These are phyloP conservation scores for Diorhabda sublineata DNA, from an alignment of 1,140 invertebrate species.

Conservation along the genomic window DNA sequence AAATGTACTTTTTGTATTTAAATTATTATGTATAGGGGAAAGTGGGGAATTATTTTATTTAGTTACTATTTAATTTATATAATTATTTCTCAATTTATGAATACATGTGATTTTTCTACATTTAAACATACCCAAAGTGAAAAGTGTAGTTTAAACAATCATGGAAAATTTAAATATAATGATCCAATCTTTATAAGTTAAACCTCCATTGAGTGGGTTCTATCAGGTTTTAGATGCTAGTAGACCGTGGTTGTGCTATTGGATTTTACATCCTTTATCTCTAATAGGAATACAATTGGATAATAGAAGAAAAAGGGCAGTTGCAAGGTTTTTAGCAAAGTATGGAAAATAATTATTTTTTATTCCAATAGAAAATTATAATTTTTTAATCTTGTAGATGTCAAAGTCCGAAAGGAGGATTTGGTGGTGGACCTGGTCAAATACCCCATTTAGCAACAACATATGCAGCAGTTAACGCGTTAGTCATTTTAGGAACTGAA, in stretches of 20 bases:
- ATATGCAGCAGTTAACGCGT: conserved; percentile 92
- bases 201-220: too few relatives aligned
- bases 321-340: conserved; percentile 64
- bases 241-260: conserved; percentile 92
- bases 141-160: too few relatives aligned
- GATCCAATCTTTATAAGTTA: too few relatives aligned
- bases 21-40: too few relatives aligned
- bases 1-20: too few relatives aligned
- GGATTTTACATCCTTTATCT: conserved; percentile 89
- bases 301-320: conserved; percentile 57
- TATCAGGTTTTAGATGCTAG: conserved; percentile 82
- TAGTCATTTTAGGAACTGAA: conserved; percentile 83
- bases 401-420: conserved; percentile 79
- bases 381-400: conserved; percentile 54
- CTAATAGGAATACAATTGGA: conserved; percentile 71
- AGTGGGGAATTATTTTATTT: too few relatives aligned
- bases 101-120: too few relatives aligned
- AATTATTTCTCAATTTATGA: too few relatives aligned
- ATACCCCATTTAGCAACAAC: conserved; percentile 91
- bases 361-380: background rate
- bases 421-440: conserved; percentile 91
- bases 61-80: too few relatives aligned
- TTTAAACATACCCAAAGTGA: too few relatives aligned
- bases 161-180: too few relatives aligned
- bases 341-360: conserved; percentile 33